These are phyloP conservation scores for Cottus gobio DNA, from an alignment of 2,113 vertebrate genomes.

Conservation along the genomic window DNA sequence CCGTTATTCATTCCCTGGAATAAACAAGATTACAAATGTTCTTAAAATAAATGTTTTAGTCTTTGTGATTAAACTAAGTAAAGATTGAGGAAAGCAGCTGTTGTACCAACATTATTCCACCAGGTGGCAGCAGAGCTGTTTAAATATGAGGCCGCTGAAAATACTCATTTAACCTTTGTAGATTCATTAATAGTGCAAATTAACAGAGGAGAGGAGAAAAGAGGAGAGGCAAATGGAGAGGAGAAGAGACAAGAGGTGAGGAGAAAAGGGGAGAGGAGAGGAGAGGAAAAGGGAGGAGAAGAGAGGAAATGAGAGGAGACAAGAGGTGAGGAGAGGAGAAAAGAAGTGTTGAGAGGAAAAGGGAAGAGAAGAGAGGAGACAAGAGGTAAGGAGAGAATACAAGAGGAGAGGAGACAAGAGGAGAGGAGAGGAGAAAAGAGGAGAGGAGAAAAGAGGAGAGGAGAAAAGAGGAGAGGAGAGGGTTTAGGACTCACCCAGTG, in stretches of 20 bases:
- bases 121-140: conserved; percentile 30
- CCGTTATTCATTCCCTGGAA: not conserved
- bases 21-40: not conserved
- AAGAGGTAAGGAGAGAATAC: not conserved
- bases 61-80: not conserved
- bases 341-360: too few species aligned
- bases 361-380: not conserved
- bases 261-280: not conserved
- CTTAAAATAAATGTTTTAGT: not conserved
- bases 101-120: conserved; percentile 1
- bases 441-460: not conserved
- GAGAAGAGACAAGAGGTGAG: too few species aligned
- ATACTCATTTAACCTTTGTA: not conserved
- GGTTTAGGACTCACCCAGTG: conserved; percentile 71
- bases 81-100: not conserved
- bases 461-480: not conserved
- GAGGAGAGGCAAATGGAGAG: too few species aligned
- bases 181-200: not conserved
- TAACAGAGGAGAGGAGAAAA: not conserved
- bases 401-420: not conserved
- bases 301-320: not conserved
- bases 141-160: not conserved
- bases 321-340: not conserved
- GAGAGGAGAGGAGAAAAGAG: not conserved
- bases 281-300: not conserved